Conservation (phyloP, 2,113 vertebrate genomes). For the Sceloporus tristichus region DNA sequence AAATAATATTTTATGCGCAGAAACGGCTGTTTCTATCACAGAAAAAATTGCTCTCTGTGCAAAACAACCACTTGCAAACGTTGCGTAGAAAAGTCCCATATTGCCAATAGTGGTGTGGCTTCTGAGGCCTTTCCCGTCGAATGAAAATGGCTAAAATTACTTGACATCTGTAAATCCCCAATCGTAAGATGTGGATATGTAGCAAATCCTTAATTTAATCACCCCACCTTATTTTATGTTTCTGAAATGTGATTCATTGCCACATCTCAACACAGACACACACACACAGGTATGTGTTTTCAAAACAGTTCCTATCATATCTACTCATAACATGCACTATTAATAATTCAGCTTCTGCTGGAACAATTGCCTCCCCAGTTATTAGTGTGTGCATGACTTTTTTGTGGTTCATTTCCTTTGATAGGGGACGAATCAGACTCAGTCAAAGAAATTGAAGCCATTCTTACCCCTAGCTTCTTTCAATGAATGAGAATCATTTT, state of each 20-base stretch:
- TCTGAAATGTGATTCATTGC: neutral
- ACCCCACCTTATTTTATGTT: neutral
- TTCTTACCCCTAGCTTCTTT: slow-evolving; percentile 47
- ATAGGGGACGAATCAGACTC: slow-evolving; percentile 49
- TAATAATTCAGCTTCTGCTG: slow-evolving; percentile 1
- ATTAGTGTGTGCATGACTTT: slow-evolving; percentile 35
- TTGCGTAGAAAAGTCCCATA: too few species aligned
- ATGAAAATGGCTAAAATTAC: too few species aligned
- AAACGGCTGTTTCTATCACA: too few species aligned
- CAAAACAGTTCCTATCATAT: slow-evolving; percentile 16
- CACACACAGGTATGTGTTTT: neutral
- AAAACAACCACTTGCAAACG: too few species aligned
- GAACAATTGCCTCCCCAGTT: slow-evolving; percentile 14
- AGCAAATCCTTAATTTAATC: neutral
- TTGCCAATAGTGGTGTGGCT: too few species aligned
- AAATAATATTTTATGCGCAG: too few species aligned
- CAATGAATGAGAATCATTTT: neutral
- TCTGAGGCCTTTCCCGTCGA: too few species aligned
- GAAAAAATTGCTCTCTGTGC: too few species aligned
- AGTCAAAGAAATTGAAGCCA: slow-evolving; percentile 51
- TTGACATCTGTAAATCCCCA: neutral
- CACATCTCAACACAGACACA: neutral
- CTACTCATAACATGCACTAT: neutral
- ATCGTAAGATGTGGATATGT: neutral
- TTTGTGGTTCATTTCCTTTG: slow-evolving; percentile 60